phyloP scores from a whole-genome alignment of 1,140 invertebrate genomes.

The Venustaconcha ellipsiformis region DNA sequence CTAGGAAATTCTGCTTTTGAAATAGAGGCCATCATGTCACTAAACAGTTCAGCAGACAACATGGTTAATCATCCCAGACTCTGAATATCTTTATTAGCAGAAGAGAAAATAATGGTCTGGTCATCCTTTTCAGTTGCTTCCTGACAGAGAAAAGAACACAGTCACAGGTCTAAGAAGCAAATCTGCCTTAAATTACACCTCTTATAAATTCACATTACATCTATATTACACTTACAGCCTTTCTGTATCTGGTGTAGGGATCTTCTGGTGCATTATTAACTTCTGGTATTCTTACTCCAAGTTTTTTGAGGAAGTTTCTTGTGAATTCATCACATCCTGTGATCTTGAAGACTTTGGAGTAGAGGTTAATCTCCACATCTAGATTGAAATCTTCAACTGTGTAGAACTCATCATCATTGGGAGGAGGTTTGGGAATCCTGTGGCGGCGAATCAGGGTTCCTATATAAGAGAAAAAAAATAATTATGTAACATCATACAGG shows the following conservation, averaged over 20 bases:
- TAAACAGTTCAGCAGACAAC: too few relatives aligned
- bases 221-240: slow-evolving; percentile 61
- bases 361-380: slow-evolving; percentile 81
- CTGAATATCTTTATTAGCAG: too few relatives aligned
- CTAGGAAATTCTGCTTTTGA: too few relatives aligned
- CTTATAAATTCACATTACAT: not conserved
- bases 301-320: slow-evolving; percentile 82
- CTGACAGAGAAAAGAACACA: too few relatives aligned
- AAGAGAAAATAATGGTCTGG: too few relatives aligned
- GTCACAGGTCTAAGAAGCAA: too few relatives aligned
- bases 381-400: slow-evolving; percentile 75
- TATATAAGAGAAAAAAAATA: slow-evolving; percentile 55
- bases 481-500: too few relatives aligned
- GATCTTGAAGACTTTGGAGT: slow-evolving; percentile 84
- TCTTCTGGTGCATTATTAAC: slow-evolving; percentile 51
- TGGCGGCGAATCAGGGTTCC: slow-evolving; percentile 82
- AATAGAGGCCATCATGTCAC: too few relatives aligned
- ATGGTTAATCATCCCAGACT: too few relatives aligned
- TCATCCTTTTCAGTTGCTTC: too few relatives aligned
- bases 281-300: slow-evolving; percentile 81
- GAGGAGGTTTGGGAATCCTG: slow-evolving; percentile 79
- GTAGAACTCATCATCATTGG: slow-evolving; percentile 79
- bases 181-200: too few relatives aligned
- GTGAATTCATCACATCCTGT: slow-evolving; percentile 88
- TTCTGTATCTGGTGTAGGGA: slow-evolving; percentile 64